phyloP scores from a whole-genome alignment of 2,797 vertebrate species.

The Gorsachius magnificus region DNA sequence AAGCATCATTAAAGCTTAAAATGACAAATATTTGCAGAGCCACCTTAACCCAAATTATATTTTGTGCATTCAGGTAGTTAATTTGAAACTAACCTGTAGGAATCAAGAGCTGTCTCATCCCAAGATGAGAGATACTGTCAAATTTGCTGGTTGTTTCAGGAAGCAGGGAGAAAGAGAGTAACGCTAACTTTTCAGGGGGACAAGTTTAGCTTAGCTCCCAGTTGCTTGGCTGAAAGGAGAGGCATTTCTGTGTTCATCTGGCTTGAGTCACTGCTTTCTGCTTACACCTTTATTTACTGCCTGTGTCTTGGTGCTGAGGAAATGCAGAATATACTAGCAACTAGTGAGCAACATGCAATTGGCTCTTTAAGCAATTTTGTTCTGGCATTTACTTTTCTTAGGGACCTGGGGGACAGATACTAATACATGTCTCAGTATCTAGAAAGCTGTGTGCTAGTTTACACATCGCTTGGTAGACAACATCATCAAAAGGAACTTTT shows the following conservation, averaged over 20 bases:
- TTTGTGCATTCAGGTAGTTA: neutral
- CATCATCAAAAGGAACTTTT: neutral
- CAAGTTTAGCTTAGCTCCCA: neutral
- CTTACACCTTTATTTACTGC: neutral
- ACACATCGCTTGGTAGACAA: neutral
- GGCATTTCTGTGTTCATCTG: neutral
- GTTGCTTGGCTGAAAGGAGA: neutral
- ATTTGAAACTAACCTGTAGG: neutral
- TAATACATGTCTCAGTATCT: neutral
- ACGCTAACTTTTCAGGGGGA: neutral
- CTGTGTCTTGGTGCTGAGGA: neutral
- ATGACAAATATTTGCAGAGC: neutral
- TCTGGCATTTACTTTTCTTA: conserved; percentile 2
- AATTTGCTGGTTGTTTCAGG: neutral
- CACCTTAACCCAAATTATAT: neutral
- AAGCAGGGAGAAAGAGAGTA: neutral
- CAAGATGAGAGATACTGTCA: neutral
- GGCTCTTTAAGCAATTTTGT: neutral
- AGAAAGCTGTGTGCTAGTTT: neutral
- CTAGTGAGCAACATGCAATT: neutral
- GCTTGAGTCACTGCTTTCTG: neutral
- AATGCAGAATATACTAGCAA: neutral
- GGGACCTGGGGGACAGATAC: neutral
- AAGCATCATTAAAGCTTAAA: conserved; percentile 22
- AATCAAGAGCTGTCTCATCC: neutral